Conservation (phyloP, 2,113 vertebrate genomes). For the Rhinogobius similis region DNA sequence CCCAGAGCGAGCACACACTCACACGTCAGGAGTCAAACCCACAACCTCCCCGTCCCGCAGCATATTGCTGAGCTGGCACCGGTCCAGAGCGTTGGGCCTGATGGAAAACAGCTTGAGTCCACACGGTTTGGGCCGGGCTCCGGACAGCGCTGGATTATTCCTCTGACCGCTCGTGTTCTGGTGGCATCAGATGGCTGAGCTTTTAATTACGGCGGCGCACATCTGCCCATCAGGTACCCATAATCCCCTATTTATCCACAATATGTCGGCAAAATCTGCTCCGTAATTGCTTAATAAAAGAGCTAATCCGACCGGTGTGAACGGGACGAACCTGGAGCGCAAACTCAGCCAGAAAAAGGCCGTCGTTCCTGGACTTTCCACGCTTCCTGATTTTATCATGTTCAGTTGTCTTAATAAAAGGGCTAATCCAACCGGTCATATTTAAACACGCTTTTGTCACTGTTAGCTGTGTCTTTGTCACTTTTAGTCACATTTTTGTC, state of each 20-base stretch:
- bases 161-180: constrained; percentile 41
- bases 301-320: constrained; percentile 65
- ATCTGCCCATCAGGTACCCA: constrained; percentile 77
- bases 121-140: constrained; percentile 39
- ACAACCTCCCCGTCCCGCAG: background rate
- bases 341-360: background rate
- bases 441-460: no score
- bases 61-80: constrained; percentile 10
- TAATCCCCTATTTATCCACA: constrained; percentile 78
- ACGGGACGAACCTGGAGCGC: background rate
- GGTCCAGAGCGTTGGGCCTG: constrained; percentile 46
- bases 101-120: constrained; percentile 61
- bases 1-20: no score
- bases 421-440: no score
- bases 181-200: constrained; percentile 46
- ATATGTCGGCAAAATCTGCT: constrained; percentile 78
- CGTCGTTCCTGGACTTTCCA: background rate
- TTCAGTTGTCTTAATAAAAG: no score
- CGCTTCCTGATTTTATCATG: no score
- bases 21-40: background rate
- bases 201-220: constrained; percentile 68
- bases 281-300: constrained; percentile 77
- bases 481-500: no score
- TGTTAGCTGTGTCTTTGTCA: no score
- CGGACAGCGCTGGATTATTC: constrained; percentile 55